Evolutionary conservation across 2,113 vertebrate species (phyloP).

Genomic region (Pluvialis apricaria): DNA sequence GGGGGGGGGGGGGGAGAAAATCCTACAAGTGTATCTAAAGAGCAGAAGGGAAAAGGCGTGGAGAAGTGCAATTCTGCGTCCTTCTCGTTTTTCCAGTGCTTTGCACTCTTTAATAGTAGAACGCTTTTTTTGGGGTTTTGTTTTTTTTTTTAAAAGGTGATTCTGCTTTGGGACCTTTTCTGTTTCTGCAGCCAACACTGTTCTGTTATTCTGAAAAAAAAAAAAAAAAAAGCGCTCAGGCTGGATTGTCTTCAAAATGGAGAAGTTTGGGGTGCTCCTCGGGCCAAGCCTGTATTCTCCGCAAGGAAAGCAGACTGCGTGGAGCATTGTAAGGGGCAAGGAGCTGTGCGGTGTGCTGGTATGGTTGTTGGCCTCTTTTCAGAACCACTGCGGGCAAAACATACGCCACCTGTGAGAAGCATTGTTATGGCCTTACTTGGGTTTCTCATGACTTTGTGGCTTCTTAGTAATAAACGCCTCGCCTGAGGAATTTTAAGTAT

Average conservation of each 20-base stretch:
- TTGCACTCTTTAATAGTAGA: not conserved
- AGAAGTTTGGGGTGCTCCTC: not conserved
- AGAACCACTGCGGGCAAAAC: not conserved
- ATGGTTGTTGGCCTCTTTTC: too few species aligned
- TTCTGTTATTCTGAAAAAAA: not conserved
- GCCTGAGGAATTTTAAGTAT: not conserved
- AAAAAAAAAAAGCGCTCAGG: not conserved
- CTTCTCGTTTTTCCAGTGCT: not conserved
- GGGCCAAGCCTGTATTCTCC: not conserved
- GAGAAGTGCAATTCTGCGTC: not conserved
- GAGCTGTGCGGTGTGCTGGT: not conserved
- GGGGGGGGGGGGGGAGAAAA: not conserved
- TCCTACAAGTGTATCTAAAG: not conserved
- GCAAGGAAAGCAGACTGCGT: fast-evolving
- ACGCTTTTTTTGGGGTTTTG: not conserved
- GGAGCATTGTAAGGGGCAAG: not conserved
- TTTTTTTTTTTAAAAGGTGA: not conserved
- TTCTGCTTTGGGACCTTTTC: not conserved
- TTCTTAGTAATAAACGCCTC: not conserved
- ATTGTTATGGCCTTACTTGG: not conserved
- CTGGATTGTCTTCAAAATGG: not conserved
- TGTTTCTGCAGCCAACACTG: not conserved
- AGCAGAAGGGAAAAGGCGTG: not conserved
- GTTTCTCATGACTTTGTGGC: not conserved
- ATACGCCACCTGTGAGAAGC: fast-evolving